Conservation (phyloP, 2,797 vertebrate genomes). For the Loris lydekkerianus region DNA sequence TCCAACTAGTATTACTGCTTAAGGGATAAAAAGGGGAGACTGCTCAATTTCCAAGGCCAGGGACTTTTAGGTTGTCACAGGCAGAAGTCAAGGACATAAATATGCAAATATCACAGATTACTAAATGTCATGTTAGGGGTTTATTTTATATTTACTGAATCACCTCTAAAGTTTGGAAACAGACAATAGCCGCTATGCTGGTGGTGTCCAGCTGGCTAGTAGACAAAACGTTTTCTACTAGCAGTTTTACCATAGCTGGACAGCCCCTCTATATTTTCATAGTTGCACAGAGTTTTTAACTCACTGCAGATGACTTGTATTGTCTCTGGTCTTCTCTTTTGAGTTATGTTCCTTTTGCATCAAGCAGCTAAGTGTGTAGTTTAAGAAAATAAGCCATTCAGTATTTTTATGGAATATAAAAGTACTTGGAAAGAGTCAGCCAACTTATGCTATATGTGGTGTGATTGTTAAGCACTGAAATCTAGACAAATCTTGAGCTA, state of each 20-base stretch:
- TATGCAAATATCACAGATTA: neutral
- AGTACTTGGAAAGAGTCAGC: conserved; percentile 46
- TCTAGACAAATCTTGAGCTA: conserved; percentile 55
- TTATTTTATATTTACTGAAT: conserved; percentile 21
- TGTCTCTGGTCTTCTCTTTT: conserved; percentile 54
- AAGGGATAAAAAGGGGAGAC: neutral
- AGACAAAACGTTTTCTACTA: conserved; percentile 10
- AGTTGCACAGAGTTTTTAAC: conserved; percentile 49
- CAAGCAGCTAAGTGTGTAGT: conserved; percentile 52
- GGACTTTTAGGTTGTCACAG: conserved; percentile 51
- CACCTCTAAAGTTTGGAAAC: neutral
- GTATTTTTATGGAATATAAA: conserved; percentile 28
- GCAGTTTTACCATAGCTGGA: neutral
- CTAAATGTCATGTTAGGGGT: neutral
- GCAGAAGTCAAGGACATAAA: conserved; percentile 10
- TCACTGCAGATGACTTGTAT: conserved; percentile 33
- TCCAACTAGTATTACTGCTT: conserved; percentile 54
- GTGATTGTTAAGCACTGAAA: conserved; percentile 68
- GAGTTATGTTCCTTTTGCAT: conserved; percentile 50
- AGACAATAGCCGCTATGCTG: neutral
- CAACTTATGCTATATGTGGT: conserved; percentile 18
- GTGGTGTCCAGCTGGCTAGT: neutral
- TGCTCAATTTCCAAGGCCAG: neutral
- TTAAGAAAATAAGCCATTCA: conserved; percentile 25
- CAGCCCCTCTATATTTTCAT: neutral